Percentiles rank a stretch among this genome's conserved stretches.
Evolutionary conservation across 2,888 invertebrate genomes (phyloP).

Genomic region (Spodoptera littoralis): DNA sequence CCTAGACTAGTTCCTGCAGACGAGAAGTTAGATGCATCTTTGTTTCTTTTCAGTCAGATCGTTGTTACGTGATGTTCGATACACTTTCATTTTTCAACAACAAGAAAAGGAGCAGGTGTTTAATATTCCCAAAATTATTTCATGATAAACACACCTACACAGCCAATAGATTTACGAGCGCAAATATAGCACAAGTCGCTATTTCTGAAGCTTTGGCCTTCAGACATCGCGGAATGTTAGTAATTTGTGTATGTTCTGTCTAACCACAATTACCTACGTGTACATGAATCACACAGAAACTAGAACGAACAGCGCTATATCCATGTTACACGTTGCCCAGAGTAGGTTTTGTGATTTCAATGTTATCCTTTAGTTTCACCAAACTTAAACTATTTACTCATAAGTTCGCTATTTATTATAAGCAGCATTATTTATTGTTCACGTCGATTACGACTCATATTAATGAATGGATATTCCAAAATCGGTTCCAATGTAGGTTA

Average conservation of each 20-base stretch:
- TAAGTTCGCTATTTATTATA: too few species aligned
- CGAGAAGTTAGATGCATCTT: neutral
- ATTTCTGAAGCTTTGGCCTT: slow-evolving; percentile 20
- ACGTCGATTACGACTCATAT: too few species aligned
- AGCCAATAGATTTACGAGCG: neutral
- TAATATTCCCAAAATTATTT: neutral
- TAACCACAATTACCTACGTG: neutral
- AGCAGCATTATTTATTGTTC: too few species aligned
- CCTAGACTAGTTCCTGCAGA: slow-evolving; percentile 50
- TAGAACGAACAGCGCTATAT: neutral
- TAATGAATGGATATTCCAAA: too few species aligned
- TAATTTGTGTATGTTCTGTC: slow-evolving; percentile 6
- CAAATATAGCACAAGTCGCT: neutral
- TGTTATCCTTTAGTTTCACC: too few species aligned
- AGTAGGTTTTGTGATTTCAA: too few species aligned
- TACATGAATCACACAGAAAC: slow-evolving; percentile 4
- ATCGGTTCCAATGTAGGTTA: too few species aligned
- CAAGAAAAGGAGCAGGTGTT: too few species aligned
- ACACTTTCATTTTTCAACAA: too few species aligned
- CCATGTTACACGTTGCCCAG: neutral
- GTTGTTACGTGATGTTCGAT: too few species aligned
- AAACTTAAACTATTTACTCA: too few species aligned
- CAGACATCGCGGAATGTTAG: slow-evolving; percentile 33
- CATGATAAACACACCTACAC: slow-evolving; percentile 10
- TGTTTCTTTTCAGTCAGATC: too few species aligned